Base-by-base conservation (phyloP, 1,140 invertebrate species). In the Armadillidium nasatum region DNA sequence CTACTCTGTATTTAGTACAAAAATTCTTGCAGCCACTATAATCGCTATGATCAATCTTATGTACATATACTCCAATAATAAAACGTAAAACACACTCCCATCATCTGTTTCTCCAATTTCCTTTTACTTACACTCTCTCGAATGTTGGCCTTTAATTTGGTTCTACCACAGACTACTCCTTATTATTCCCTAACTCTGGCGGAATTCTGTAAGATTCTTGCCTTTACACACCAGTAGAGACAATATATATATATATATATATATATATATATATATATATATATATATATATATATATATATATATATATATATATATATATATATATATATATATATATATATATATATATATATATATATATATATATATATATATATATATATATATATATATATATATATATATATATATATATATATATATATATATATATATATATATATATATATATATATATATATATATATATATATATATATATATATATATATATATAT, bases 221-320 rank as follows among this genome's bases (percentile, higher is more conserved):
- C n/a, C n/a, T n/a, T n/a, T n/a, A n/a, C n/a, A n/a, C n/a, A n/a
- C n/a, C n/a, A n/a, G n/a, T n/a, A n/a, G n/a, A n/a, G n/a, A n/a
- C n/a, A n/a, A 60, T 21, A 15, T 60, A 60, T 60, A 60, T 60
- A 60, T 60, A 60, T 60, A 60, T 60, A 60, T 60, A 60, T 60
- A 60, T 60, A 60, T 60, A 60, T 60, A 60, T 60, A 60, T 60
- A 60, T 60, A 60, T 60, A 60, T 60, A 60, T 60, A 60, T 60
- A 60, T 60, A 60, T 60, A 60, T 60, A 60, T 60, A 60, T 60
- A 60, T 60, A 60, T 60, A 60, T 60, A 60, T 60, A 60, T 60
- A 60, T 7, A 3, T 3, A 1, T 60, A 60, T 60, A 60, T 60
- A 21, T 60, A 21, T 60, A 21, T 60, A 21, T 60, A 21, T 60